phyloP scores from a whole-genome alignment of 1,140 invertebrate genomes.

The Pseudomyrmex flavicornis region DNA sequence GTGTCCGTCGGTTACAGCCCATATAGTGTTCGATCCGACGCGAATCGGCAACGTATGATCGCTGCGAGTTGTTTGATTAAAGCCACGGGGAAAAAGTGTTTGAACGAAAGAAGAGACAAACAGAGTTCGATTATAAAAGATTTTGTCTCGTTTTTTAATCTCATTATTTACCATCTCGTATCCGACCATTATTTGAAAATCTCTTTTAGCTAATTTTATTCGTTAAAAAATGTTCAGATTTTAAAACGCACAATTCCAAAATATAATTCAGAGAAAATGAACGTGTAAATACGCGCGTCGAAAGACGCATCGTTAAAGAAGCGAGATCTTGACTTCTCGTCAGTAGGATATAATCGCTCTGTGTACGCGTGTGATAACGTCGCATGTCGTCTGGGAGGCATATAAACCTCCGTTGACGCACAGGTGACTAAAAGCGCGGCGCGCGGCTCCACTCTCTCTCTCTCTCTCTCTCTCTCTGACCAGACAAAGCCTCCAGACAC shows the following conservation, averaged over 20 bases:
- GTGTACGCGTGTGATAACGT: constrained; percentile 48
- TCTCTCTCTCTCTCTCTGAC: constrained; percentile 60
- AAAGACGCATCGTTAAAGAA: constrained; percentile 35
- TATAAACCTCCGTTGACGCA: constrained; percentile 59
- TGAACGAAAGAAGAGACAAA: neutral
- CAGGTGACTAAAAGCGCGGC: constrained; percentile 56
- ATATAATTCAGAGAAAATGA: neutral
- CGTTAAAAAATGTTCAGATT: neutral
- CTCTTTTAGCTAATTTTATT: neutral
- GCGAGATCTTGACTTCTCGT: constrained; percentile 56
- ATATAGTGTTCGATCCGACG: constrained; percentile 53
- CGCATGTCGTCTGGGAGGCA: constrained; percentile 36
- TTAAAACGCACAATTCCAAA: neutral
- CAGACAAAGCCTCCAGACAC: constrained; percentile 67
- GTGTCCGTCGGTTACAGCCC: constrained; percentile 59
- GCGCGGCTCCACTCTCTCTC: constrained; percentile 51
- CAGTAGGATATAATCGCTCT: constrained; percentile 40
- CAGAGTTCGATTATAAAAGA: neutral
- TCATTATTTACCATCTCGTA: neutral
- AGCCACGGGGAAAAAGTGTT: neutral
- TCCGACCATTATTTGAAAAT: neutral
- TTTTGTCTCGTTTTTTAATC: too few species aligned
- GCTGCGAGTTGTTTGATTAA: constrained; percentile 31
- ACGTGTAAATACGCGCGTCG: neutral
- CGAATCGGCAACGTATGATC: constrained; percentile 39